Evolutionary conservation across 2,113 vertebrate species (phyloP).

Genomic region (Lophochroa leadbeateri): DNA sequence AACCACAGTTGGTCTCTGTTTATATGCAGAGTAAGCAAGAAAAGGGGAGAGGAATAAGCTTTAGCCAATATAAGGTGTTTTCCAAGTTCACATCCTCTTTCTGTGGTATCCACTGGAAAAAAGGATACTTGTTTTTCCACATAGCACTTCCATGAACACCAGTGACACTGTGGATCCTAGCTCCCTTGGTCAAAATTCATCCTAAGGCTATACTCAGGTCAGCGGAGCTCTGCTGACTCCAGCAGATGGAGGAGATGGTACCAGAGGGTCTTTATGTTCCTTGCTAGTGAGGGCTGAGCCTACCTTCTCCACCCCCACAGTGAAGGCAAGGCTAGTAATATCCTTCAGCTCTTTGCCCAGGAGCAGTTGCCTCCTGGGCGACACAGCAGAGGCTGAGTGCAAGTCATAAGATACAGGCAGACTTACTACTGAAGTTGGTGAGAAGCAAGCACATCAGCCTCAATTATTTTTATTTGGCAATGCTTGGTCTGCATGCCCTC

Average conservation of each 20-base stretch:
- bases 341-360: neutral
- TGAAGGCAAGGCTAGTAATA: neutral
- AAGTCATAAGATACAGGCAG: neutral
- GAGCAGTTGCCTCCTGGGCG: neutral
- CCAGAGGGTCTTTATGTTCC: neutral
- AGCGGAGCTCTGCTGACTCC: neutral
- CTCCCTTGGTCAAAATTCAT: neutral
- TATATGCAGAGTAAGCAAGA: neutral
- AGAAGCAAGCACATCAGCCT: neutral
- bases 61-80: neutral
- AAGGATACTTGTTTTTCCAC: neutral
- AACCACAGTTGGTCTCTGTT: neutral
- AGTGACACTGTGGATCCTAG: neutral
- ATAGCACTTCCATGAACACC: neutral
- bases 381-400: neutral
- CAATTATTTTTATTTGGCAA: neutral
- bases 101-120: neutral
- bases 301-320: neutral
- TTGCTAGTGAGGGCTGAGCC: neutral
- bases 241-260: neutral
- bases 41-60: neutral
- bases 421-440: neutral
- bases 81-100: neutral
- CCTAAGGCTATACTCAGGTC: neutral
- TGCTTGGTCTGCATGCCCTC: neutral